A percentile compares a stretch with the other conserved stretches of the same genome.
These are phyloP conservation scores for Cheirogaleus medius DNA, from an alignment of 2,113 vertebrate species.

Conservation along the genomic window DNA sequence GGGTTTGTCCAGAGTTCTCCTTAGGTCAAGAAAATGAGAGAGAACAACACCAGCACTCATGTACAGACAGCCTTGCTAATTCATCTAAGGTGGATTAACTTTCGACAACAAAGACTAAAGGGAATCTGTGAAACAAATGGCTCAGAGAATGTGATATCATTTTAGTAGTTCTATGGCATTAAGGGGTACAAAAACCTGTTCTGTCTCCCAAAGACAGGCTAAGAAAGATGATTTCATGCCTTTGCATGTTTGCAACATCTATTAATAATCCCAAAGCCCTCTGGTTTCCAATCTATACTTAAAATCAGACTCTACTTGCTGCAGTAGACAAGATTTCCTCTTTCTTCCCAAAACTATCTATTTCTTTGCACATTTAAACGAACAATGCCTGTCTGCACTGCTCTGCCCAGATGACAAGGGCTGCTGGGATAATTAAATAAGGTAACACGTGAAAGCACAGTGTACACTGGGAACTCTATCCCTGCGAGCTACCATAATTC, in stretches of 20 bases:
- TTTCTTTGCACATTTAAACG: not conserved
- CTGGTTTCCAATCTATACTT: not conserved
- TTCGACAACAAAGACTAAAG: not conserved
- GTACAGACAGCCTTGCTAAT: not conserved
- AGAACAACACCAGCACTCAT: not conserved
- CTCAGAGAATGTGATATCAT: not conserved
- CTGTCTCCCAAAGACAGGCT: not conserved
- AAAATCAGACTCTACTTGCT: not conserved
- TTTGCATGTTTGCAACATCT: not conserved
- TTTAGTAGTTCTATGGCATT: not conserved
- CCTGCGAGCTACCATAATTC: not conserved
- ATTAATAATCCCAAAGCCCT: not conserved
- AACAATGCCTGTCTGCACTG: not conserved
- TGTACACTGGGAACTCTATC: not conserved
- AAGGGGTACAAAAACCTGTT: not conserved
- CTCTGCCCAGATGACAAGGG: not conserved
- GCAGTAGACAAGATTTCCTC: not conserved
- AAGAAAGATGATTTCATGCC: not conserved
- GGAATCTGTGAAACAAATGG: not conserved
- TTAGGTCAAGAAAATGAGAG: not conserved
- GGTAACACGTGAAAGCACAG: not conserved
- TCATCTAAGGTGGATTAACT: not conserved
- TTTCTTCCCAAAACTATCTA: not conserved
- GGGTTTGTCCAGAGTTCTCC: not conserved
- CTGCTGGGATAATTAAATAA: not conserved